These are phyloP conservation scores for Pachypanchax playfairii DNA, from an alignment of 2,113 vertebrate genomes.

Conservation along the genomic window DNA sequence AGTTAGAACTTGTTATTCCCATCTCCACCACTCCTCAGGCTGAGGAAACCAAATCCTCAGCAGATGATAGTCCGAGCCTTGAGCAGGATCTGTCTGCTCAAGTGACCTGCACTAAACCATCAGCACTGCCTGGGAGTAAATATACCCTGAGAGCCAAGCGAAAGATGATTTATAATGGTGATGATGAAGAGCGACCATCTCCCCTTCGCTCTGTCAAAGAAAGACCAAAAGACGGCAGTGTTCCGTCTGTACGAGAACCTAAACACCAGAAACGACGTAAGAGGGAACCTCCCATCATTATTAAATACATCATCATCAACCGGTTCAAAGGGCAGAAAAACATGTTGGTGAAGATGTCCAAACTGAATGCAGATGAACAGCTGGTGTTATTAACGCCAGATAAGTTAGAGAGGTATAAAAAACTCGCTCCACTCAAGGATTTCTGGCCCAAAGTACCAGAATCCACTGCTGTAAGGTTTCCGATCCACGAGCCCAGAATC, in stretches of 20 bases:
- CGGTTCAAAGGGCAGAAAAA: conserved; percentile 98
- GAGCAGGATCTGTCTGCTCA: conserved; percentile 71
- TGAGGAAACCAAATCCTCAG: conserved; percentile 52
- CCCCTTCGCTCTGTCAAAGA: conserved; percentile 76
- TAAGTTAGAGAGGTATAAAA: conserved; percentile 87
- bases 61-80: conserved; percentile 43
- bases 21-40: conserved; percentile 14
- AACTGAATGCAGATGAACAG: conserved; percentile 88
- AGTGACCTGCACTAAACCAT: conserved; percentile 81
- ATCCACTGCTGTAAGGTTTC: conserved; percentile 91
- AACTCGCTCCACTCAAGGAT: conserved; percentile 93
- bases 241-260: conserved; percentile 65
- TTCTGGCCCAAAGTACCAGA: conserved; percentile 97
- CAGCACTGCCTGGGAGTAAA: conserved; percentile 90
- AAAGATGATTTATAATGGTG: conserved; percentile 87
- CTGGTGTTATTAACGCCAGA: conserved; percentile 89
- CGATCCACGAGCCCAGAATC: conserved; percentile 86
- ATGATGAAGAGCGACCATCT: conserved; percentile 86
- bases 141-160: conserved; percentile 93
- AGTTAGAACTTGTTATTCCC: conserved; percentile 21
- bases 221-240: conserved; percentile 50
- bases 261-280: conserved; percentile 90
- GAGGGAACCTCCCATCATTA: conserved; percentile 94
- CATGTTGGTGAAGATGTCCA: conserved; percentile 96
- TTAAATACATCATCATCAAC: conserved; percentile 99